Base-by-base conservation (phyloP, 1,140 invertebrate genomes). In the Pseudomyrmex gracilis region DNA sequence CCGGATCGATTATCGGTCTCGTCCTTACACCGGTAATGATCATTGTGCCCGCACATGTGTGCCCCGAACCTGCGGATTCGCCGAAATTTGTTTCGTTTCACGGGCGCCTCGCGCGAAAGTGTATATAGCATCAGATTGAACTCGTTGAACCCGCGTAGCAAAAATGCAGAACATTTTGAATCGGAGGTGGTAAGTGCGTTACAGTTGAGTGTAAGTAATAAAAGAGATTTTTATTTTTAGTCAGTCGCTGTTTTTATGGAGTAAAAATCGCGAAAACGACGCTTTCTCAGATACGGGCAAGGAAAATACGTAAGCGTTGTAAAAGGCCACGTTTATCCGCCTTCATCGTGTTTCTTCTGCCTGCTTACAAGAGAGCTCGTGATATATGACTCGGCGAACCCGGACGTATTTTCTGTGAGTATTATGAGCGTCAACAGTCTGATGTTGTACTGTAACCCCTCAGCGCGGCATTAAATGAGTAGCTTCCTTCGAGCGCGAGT, bases 341-440 rank as follows among this genome's bases (percentile, higher is more conserved):
- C 73, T 84, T 87, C 64, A 64, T 73, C 85, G 82, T 70, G 78
- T 70, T 87, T 73, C 85, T 74, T 83, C 68, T 84, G 73, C 84
- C 63, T 63, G 49, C 82, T 82, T 74, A 74, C 58, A 58, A 82
- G 64, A 88, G 70, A 86, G 24, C 73, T 66, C 53, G 66, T 90
- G 89, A 90, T 88, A 90, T 90, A 90, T 87, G 83, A 77, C 89
- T 83, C 82, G 82, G 61, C 84, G 88, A 90, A 90, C 89, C 89
- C 89, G 88, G 89, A 90, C 85, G 73, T 85, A 83, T 90, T 82
- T 86, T 85, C 84, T 85, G 61, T 60, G 64, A 85, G 71, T 89
- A 88, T 77, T 87, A 85, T 61, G 73, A 82, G 47, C 68, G 67
- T 78, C 83, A 85, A 83, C 76, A 47, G 64, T 70, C 76, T 70